Evolutionary conservation across 2,113 vertebrate genomes (phyloP).

Genomic region (Poeciliopsis retropinna): DNA sequence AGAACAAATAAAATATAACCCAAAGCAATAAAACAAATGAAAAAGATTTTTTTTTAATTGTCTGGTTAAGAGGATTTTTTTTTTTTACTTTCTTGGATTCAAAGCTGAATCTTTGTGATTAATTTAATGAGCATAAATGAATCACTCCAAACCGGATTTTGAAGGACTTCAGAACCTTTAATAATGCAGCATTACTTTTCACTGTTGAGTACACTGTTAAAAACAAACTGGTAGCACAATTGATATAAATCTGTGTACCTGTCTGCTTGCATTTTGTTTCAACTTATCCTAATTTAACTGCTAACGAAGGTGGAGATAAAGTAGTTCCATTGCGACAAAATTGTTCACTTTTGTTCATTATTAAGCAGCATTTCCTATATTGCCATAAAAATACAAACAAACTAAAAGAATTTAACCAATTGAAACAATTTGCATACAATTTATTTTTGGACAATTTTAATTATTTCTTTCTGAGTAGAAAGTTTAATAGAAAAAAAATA

Average conservation of each 20-base stretch:
- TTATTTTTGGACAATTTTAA: not conserved
- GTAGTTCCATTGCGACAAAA: not conserved
- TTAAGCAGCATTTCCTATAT: too few species aligned
- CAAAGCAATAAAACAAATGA: not conserved
- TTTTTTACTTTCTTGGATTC: too few species aligned
- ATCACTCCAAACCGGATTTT: not conserved
- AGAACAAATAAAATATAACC: not conserved
- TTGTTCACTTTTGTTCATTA: too few species aligned
- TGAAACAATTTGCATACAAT: not conserved
- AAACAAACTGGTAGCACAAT: not conserved
- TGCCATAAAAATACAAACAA: too few species aligned
- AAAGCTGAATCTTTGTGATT: not conserved
- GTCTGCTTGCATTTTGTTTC: too few species aligned
- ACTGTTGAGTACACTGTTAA: not conserved
- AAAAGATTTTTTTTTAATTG: not conserved
- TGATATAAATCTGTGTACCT: not conserved
- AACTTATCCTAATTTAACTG: too few species aligned
- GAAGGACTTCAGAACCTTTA: too few species aligned
- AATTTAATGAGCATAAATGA: too few species aligned
- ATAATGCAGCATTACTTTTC: not conserved
- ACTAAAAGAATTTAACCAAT: too few species aligned
- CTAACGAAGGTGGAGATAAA: not conserved
- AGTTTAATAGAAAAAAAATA: not conserved
- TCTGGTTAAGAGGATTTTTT: not conserved
- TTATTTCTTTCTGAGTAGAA: not conserved